These are phyloP conservation scores for Melitaea athalia DNA, from an alignment of 2,888 invertebrate genomes.

Conservation along the genomic window DNA sequence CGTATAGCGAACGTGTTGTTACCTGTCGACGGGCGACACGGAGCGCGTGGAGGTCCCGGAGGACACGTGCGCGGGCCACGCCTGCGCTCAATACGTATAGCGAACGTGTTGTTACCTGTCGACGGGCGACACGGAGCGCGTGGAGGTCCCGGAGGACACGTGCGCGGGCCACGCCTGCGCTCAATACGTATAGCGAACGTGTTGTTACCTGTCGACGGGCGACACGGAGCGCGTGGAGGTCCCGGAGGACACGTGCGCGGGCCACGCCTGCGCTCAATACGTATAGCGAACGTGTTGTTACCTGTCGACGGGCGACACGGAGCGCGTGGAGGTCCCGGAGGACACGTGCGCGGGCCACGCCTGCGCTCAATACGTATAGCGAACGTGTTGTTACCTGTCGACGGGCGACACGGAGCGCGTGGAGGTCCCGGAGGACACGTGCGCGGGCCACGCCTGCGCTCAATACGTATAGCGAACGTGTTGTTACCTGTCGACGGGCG, in stretches of 20 bases:
- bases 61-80: conserved; percentile 75
- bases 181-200: conserved; percentile 28
- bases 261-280: conserved; percentile 60
- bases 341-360: conserved; percentile 71
- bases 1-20: not conserved
- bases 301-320: conserved; percentile 84
- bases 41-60: conserved; percentile 83
- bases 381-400: conserved; percentile 62
- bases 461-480: conserved; percentile 22
- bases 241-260: conserved; percentile 78
- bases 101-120: conserved; percentile 62
- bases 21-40: conserved; percentile 84
- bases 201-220: conserved; percentile 79
- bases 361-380: conserved; percentile 47
- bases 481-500: conserved; percentile 81
- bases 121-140: conserved; percentile 84
- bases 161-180: conserved; percentile 64
- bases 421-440: conserved; percentile 81
- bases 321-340: conserved; percentile 82
- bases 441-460: conserved; percentile 69
- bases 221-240: conserved; percentile 84
- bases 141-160: conserved; percentile 81
- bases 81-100: conserved; percentile 48
- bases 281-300: conserved; percentile 31
- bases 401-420: conserved; percentile 85